These are phyloP conservation scores for Sebastes trivittatus DNA, from an alignment of 2,797 vertebrate genomes.

Conservation along the genomic window DNA sequence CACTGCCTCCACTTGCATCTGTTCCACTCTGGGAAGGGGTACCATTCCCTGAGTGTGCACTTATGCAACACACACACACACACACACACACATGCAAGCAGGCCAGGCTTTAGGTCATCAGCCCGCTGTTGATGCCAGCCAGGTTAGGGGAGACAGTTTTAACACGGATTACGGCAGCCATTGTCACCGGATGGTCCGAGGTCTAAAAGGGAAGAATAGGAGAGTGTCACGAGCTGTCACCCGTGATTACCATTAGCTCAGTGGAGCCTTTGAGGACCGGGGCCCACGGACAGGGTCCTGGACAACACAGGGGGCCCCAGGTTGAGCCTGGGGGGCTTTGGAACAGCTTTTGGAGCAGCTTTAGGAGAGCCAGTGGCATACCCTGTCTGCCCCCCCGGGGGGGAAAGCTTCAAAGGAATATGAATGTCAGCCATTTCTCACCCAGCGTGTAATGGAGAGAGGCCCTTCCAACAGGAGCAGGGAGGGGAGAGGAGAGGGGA, in stretches of 20 bases:
- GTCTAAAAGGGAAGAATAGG: conserved; percentile 87
- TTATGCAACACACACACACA: conserved; percentile 45
- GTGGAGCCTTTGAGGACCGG: conserved; percentile 84
- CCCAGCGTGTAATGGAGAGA: conserved; percentile 73
- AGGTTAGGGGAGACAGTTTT: conserved; percentile 84
- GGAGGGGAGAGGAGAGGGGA: conserved; percentile 8
- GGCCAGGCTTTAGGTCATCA: conserved; percentile 75
- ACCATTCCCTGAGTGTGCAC: conserved; percentile 60
- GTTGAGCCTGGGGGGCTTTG: conserved; percentile 81
- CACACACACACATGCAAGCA: conserved; percentile 18
- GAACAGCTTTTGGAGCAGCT: conserved; percentile 71
- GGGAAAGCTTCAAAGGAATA: conserved; percentile 81
- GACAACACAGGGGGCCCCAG: conserved; percentile 76
- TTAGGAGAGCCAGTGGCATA: conserved; percentile 71
- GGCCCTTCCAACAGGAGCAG: conserved; percentile 64
- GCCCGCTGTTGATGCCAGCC: conserved; percentile 73
- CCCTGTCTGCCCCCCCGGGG: conserved; percentile 70
- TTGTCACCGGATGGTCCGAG: conserved; percentile 83
- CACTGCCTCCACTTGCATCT: conserved; percentile 31
- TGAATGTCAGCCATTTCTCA: conserved; percentile 83
- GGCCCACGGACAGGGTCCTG: conserved; percentile 75
- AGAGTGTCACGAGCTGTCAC: conserved; percentile 87
- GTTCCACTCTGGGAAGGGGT: conserved; percentile 14
- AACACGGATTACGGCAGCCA: conserved; percentile 85
- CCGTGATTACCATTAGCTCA: conserved; percentile 86